A percentile compares a stretch with the other conserved stretches of the same genome.
phyloP scores from a whole-genome alignment of 2,888 invertebrate genomes.

The Diogma glabrata region DNA sequence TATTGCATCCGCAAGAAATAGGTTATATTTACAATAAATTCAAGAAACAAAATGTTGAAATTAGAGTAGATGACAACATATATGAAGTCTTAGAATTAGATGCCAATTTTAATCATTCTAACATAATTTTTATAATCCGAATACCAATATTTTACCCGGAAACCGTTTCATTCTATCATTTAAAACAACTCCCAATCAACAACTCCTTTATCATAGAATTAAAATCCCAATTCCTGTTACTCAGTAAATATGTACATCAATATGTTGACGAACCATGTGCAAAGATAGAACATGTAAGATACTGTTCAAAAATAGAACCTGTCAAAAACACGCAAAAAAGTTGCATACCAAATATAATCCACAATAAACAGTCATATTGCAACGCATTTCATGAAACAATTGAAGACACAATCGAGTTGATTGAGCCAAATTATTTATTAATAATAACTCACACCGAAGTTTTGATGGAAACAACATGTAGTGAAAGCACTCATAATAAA shows the following conservation, averaged over 20 bases:
- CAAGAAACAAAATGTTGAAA: constrained; percentile 7
- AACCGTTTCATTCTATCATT: background rate
- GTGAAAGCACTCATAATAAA: too few species aligned
- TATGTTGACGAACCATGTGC: background rate
- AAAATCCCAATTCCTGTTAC: background rate
- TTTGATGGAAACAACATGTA: too few species aligned
- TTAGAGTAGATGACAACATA: constrained; percentile 9
- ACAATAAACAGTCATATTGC: background rate
- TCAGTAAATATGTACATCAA: background rate
- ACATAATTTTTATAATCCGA: background rate
- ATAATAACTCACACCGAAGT: too few species aligned
- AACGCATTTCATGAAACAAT: too few species aligned
- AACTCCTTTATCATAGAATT: background rate
- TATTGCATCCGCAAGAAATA: constrained; percentile 11
- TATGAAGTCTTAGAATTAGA: constrained; percentile 1
- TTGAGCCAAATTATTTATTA: too few species aligned
- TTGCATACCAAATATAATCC: background rate
- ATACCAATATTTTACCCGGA: background rate
- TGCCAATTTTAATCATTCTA: too few species aligned
- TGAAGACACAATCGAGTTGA: too few species aligned
- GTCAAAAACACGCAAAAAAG: background rate
- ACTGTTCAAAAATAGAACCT: background rate
- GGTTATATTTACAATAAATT: background rate
- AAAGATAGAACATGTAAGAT: background rate
- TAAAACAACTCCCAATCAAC: background rate